These are phyloP conservation scores for Tragopan temminckii DNA, from an alignment of 2,797 vertebrate genomes.

Conservation along the genomic window DNA sequence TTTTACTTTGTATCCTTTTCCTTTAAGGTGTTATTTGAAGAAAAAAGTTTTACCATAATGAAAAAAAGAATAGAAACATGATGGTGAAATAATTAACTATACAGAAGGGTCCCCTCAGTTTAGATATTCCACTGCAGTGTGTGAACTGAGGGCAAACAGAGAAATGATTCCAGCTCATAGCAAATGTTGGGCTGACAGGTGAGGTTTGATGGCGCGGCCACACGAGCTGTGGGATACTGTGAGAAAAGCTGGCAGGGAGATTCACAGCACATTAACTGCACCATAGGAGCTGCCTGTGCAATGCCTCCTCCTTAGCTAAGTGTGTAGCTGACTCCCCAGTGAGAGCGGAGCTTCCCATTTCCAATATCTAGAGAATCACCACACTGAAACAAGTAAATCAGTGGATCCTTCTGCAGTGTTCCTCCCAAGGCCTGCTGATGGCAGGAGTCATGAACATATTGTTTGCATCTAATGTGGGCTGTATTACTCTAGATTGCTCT, in stretches of 20 bases:
- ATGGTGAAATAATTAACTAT: not conserved
- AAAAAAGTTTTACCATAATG: not conserved
- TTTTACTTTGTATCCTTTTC: not conserved
- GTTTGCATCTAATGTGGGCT: not conserved
- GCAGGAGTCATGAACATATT: not conserved
- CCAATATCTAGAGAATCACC: not conserved
- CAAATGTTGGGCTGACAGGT: not conserved
- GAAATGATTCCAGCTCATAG: not conserved
- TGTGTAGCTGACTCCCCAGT: not conserved
- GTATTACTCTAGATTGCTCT: not conserved
- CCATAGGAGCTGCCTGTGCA: not conserved
- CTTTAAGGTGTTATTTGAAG: slow-evolving; percentile 14
- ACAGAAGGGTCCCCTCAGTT: not conserved
- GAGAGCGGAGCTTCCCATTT: slow-evolving; percentile 5
- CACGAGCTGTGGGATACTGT: not conserved
- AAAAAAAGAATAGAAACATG: slow-evolving; percentile 19
- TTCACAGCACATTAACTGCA: slow-evolving; percentile 31
- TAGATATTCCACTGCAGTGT: not conserved
- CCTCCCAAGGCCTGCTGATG: not conserved
- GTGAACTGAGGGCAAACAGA: slow-evolving; percentile 5
- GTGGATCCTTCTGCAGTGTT: not conserved
- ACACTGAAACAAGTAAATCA: not conserved
- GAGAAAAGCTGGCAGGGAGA: slow-evolving; percentile 28
- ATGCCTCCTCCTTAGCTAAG: not conserved
- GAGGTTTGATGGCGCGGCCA: not conserved